Conservation (phyloP, 2,888 invertebrate species). For the Globia sparganii region DNA sequence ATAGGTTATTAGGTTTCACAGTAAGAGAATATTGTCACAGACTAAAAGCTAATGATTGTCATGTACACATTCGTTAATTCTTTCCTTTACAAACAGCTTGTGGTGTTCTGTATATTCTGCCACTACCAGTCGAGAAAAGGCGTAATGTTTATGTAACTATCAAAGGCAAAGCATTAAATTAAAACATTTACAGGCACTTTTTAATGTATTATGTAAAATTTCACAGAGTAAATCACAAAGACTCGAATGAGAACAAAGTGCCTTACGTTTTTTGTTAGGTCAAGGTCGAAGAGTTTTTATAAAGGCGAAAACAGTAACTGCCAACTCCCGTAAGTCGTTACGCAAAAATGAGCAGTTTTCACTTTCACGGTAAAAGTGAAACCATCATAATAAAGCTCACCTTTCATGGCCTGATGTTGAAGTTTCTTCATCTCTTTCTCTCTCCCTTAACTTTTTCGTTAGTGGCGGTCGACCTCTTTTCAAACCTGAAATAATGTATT, state of each 20-base stretch:
- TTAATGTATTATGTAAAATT: neutral
- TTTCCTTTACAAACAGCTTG: neutral
- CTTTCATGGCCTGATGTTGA: constrained; percentile 80
- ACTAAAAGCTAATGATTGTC: neutral
- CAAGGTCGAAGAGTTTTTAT: constrained; percentile 38
- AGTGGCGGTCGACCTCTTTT: constrained; percentile 87
- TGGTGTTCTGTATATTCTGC: neutral
- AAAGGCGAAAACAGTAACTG: constrained; percentile 10
- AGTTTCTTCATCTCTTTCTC: constrained; percentile 81
- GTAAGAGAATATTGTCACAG: neutral
- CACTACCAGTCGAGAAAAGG: neutral
- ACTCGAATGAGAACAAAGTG: neutral
- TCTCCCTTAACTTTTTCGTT: constrained; percentile 81
- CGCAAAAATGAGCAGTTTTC: constrained; percentile 28
- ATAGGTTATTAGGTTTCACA: neutral
- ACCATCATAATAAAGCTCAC: constrained; percentile 64
- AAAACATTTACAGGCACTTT: neutral
- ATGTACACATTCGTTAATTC: neutral
- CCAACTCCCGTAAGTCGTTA: constrained; percentile 15
- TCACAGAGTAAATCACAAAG: neutral
- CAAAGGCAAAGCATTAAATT: neutral
- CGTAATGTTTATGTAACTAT: neutral
- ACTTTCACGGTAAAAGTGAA: constrained; percentile 49
- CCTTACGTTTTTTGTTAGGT: constrained; percentile 9
- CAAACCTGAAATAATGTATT: constrained; percentile 77